Evolutionary conservation across 2,113 vertebrate genomes (phyloP).

Genomic region (Chionomys nivalis): DNA sequence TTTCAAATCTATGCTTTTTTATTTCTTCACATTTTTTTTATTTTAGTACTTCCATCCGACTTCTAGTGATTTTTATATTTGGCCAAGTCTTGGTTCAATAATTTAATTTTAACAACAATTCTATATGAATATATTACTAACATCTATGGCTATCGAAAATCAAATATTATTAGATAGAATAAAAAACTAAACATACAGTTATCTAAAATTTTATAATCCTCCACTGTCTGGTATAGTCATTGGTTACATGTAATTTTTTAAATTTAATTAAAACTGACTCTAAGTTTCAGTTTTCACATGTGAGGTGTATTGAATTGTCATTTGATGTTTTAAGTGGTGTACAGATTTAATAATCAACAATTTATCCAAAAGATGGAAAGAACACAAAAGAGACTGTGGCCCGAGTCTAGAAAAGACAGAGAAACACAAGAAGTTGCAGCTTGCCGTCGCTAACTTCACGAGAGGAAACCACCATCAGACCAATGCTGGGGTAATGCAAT

Average conservation of each 20-base stretch:
- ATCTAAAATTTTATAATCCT: background rate
- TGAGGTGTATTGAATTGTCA: background rate
- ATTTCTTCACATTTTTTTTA: background rate
- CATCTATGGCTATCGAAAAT: background rate
- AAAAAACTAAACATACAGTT: background rate
- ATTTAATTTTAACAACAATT: background rate
- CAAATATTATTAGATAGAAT: background rate
- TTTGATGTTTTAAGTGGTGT: background rate
- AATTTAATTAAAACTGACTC: slow-evolving; percentile 30
- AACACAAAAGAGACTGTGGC: background rate
- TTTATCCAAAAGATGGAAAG: background rate
- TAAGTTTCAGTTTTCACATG: background rate
- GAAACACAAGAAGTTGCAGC: background rate
- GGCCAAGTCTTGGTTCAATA: background rate
- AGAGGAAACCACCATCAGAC: background rate
- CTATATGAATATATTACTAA: background rate
- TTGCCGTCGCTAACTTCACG: background rate
- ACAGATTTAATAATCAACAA: background rate
- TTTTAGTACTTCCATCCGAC: background rate
- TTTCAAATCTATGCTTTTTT: background rate
- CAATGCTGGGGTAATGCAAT: background rate
- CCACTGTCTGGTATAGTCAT: background rate
- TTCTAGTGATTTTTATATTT: background rate
- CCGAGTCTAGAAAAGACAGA: background rate
- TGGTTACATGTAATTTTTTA: background rate